A percentile compares a stretch with the other conserved stretches of the same genome.
Conservation (phyloP, 2,888 invertebrate genomes). For the Cheilosia soror region DNA sequence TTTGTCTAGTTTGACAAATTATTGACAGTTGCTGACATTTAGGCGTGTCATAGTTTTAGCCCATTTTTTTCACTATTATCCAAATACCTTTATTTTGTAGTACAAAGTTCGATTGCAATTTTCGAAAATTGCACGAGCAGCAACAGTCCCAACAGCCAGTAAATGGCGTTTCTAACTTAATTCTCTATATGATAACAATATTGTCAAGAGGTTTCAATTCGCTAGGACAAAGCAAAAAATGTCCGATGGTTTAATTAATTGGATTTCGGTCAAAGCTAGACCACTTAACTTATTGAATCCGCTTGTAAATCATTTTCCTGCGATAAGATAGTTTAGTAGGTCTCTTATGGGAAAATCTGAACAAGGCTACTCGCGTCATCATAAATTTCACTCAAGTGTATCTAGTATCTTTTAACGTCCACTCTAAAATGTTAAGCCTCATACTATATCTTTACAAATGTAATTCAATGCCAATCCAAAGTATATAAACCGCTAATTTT, state of each 20-base stretch:
- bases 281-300: constrained; percentile 15
- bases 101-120: too few species aligned
- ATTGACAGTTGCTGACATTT: too few species aligned
- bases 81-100: too few species aligned
- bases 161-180: too few species aligned
- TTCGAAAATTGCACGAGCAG: too few species aligned
- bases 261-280: constrained; percentile 50
- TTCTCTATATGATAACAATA: too few species aligned
- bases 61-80: too few species aligned
- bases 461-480: constrained; percentile 42
- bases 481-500: constrained; percentile 43
- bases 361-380: constrained; percentile 49
- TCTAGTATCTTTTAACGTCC: background rate
- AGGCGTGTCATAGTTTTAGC: too few species aligned
- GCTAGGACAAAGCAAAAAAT: background rate
- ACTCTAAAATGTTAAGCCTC: constrained; percentile 36
- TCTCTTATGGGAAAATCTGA: constrained; percentile 45
- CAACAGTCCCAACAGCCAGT: too few species aligned
- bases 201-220: too few species aligned
- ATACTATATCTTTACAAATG: constrained; percentile 37
- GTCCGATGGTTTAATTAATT: constrained; percentile 13
- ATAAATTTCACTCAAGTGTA: constrained; percentile 46
- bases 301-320: constrained; percentile 43
- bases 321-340: constrained; percentile 56
- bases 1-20: too few species aligned